Evolutionary conservation across 2,797 vertebrate species (phyloP), one percentile per base, ranked within the genome.

Genomic region (Lithobates pipiens): DNA sequence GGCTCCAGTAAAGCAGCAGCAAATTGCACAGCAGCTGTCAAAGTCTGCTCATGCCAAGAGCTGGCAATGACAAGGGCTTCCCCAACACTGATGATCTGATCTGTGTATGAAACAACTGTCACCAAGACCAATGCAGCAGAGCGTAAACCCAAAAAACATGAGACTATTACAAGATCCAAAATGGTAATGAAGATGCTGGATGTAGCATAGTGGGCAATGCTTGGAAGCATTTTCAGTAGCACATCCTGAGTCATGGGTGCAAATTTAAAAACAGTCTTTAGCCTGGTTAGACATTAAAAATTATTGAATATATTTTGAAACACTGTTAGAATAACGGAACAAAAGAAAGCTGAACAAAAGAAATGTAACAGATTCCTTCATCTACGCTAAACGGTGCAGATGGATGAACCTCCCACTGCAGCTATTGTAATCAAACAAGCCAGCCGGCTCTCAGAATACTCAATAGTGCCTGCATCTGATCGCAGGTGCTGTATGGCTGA

Each of bases 21-120:
- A 84, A 84, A 39, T 50, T 67, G 69, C 65, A 67, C 70, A 85
- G 70, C 76, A 85, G 83, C 76, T 85, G 76, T 67, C 72, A 7
- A 36, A 57, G 23, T 23, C 39, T 6, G 61, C 70, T 67, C 39
- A 75, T 75, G 76, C 69, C 76, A 85, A 73, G 76, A 67, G 57
- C n/a, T 85, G 77, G 76, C 69, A 74, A 23, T 34, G 25, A 36
- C 23, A 10, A 84, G 83, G 75, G 50, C 25, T 84, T 81, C 69
- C 78, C 79, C 79, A 81, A 67, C 23, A 21, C 50, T 4, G 6
- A 80, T 44, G 44, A 80, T 36, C 39, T 72, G 54, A 81, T 73
- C 50, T 63, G 50, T 25, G 10, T 72, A n/a, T 57, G 69, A 72
- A 81, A 39, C 67, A 4, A 34, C 70, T 71, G 44, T 81, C 79